Base-by-base conservation (phyloP, 2,797 vertebrate species). In the Hylomyscus alleni region DNA sequence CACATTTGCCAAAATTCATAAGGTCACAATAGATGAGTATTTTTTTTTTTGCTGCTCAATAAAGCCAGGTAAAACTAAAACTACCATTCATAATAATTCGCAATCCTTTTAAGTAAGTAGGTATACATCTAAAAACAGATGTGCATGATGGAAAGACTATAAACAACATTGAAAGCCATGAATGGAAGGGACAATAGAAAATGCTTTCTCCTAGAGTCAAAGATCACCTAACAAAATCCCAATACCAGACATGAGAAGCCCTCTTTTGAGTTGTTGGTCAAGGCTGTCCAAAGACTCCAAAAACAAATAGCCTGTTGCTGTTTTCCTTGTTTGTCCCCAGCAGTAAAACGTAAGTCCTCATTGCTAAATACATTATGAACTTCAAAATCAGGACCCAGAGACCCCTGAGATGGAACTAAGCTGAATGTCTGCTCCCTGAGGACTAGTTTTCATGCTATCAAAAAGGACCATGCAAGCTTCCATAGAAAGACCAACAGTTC, bases 1-100 rank as follows among this genome's bases (percentile, higher is more conserved):
- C 73, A 54, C 40, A 67, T 78, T 95, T 91, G 22, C n/a, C 80
- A 82, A 95, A 78, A 91, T 34, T 93, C 20, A 85, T 89, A 60
- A 82, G 9, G 67, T 72, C 34, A 77, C 50, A 78, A 94, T 40
- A 65, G 19, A 17, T 52, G 1, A 47, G 72, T 89, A 82, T 82
- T 77, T 93, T 84, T 93, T 10, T n/a, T 44, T 44, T 44, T 44
- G 93, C 86, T 92, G 34, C 17, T 88, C 82, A 87, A n/a, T 88
- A 93, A 91, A 86, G 15, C 10, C 58, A 94, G 17, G 17, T 73
- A 92, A 60, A 93, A 87, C 91, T 67, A 67, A 91, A 93, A 14
- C 37, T 93, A 34, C n/a, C 22, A 75, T 88, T 91, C 34, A 84
- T 6, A 78, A 75, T 50, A 91, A 58, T 37, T 84, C 90, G 26